Evolutionary conservation across 2,113 vertebrate species (phyloP).

Genomic region (Neodontobutis hainanensis): DNA sequence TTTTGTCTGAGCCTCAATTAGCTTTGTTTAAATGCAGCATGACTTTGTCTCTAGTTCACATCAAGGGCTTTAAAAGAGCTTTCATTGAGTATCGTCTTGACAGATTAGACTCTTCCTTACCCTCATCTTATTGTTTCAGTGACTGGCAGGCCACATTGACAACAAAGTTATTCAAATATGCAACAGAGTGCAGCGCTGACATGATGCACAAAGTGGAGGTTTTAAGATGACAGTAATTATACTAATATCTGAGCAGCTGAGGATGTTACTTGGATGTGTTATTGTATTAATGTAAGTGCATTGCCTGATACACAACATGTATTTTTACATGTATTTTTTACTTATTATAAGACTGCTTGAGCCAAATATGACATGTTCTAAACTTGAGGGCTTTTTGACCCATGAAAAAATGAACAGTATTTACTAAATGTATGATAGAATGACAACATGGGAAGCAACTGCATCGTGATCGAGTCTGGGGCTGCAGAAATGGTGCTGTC

Average conservation of each 20-base stretch:
- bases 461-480: conserved; percentile 15
- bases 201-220: not conserved
- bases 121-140: conserved; percentile 14
- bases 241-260: not conserved
- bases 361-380: too few species aligned
- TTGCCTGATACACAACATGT: not conserved
- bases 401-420: too few species aligned
- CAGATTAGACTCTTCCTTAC: conserved; percentile 26
- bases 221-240: not conserved
- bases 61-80: conserved; percentile 12
- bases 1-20: conserved; percentile 40
- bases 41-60: conserved; percentile 25
- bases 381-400: too few species aligned
- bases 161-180: conserved; percentile 18
- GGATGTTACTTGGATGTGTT: not conserved
- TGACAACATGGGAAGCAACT: not conserved
- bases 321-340: too few species aligned
- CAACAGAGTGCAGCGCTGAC: not conserved
- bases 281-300: too few species aligned
- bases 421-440: too few species aligned
- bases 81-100: conserved; percentile 6
- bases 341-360: too few species aligned
- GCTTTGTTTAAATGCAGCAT: not conserved
- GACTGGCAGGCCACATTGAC: conserved; percentile 16
- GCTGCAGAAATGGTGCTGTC: conserved; percentile 24